Evolutionary conservation across 1,140 invertebrate genomes (phyloP), one percentile per base, ranked within the genome.

Genomic region (Drosophila punjabiensis): DNA sequence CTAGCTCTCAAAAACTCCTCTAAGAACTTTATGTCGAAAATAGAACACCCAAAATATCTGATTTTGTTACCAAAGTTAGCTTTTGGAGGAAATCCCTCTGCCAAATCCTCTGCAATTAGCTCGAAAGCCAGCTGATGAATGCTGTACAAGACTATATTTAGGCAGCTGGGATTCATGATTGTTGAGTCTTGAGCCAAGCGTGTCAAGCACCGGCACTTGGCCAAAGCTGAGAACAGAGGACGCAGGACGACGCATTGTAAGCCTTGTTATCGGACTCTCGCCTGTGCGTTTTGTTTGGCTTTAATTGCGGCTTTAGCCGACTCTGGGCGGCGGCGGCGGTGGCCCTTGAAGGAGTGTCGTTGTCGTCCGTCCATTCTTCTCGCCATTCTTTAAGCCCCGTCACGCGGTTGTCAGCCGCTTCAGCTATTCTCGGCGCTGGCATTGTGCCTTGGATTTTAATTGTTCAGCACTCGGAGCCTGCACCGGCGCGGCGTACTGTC

Each of bases 341-440:
- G 52, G 55, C 28, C 70, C 53, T 74, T 62, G 13, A 74, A 74
- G 71, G 71, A 74, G 71, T 73, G 55, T 74, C 71, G 69, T 47
- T 58, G 55, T 28, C 20, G 55, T 10, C 67, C 32, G 32, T n/a
- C 68, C 47, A 73, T 74, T 73, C 68, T 74, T 52, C 70, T 74
- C 30, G 55, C 56, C 45, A 74, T 74, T 71, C 67, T 61, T 24
- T 56, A 16, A 56, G 50, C 24, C 68, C 65, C 37, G 70, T 74
- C 53, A 60, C 70, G 71, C 58, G 56, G 68, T 39, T 74, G 68
- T 74, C 70, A 74, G 70, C 43, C 28, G 67, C 67, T 71, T 71
- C 50, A 70, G 61, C 82, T 85, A 81, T 85, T 81, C 82, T 81
- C 70, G 67, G 53, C 80, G 64, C 50, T 83, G 81, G 37, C 69